These are phyloP conservation scores for Reticulitermes speratus DNA, from an alignment of 1,140 invertebrate genomes.

Conservation along the genomic window DNA sequence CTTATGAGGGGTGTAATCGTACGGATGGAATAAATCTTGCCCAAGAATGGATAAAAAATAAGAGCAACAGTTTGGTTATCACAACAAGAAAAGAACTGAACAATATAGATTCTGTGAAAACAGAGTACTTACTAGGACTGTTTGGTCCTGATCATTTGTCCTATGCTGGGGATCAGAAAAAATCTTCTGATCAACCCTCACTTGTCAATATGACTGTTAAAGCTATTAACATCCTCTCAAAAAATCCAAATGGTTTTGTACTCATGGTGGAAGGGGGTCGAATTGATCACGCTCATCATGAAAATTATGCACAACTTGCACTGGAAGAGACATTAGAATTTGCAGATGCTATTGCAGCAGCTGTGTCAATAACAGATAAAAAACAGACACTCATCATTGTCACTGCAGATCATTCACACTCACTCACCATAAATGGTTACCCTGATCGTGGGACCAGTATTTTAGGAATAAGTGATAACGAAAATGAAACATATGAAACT, in stretches of 20 bases:
- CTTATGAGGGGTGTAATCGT: conserved; percentile 43
- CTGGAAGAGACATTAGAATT: conserved; percentile 67
- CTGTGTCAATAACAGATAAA: conserved; percentile 54
- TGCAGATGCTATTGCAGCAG: conserved; percentile 63
- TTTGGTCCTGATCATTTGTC: conserved; percentile 22
- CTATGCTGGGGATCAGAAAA: conserved; percentile 9
- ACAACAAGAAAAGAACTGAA: background rate
- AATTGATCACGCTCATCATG: conserved; percentile 82
- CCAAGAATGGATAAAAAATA: conserved; percentile 50
- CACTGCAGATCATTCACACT: conserved; percentile 73
- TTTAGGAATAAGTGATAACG: conserved; percentile 45
- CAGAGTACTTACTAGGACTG: conserved; percentile 50
- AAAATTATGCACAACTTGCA: conserved; percentile 65
- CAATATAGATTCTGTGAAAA: conserved; percentile 36
- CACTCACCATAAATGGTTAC: conserved; percentile 68
- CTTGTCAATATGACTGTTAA: conserved; percentile 25
- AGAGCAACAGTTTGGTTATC: background rate
- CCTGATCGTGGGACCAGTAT: conserved; percentile 62
- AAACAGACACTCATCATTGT: conserved; percentile 72
- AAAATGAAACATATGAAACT: conserved; percentile 50
- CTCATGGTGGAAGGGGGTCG: conserved; percentile 59
- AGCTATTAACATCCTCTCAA: conserved; percentile 1
- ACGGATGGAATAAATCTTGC: conserved; percentile 58
- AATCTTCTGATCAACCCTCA: conserved; percentile 18
- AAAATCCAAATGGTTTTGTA: conserved; percentile 15